Base-by-base conservation (phyloP, 2,113 vertebrate species). In the Gallinago jamesoni region DNA sequence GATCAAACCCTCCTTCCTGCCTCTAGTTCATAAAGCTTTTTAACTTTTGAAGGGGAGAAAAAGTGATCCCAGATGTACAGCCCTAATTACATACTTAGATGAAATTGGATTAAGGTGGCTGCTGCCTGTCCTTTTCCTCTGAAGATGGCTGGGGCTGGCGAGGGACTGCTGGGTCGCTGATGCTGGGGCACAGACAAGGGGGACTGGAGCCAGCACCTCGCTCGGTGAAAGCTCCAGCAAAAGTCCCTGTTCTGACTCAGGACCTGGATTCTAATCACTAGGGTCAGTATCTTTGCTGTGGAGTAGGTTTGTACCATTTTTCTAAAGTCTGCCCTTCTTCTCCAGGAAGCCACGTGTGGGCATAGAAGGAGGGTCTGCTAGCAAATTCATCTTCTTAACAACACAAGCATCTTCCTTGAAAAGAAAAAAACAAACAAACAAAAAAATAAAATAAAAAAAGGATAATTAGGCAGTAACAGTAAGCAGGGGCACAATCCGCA, bases 31-130 rank as follows among this genome's bases (percentile, higher is more conserved):
- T 96, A 97, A 94, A 96, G 84, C 89, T 94, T 95, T 96, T 94
- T 90, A 92, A 95, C 82, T 92, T 96, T 91, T 92, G 92, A 91
- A 96, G 93, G 94, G 75, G 89, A 95, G 85, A 95, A 96, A 95
- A 95, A 97, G 90, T 97, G 93, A 96, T 97, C 93, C 96, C 91
- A 97, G 94, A 97, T 97, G 96, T 96, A 95, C 78, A 94, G 89
- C 70, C 91, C 94, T 97, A 97, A 97, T 97, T 97, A 97, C 93
- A 97, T 97, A 96, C 82, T 97, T 91, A 81, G 78, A 91, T 93
- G 81, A 97, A 97, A 96, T 97, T 96, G 76, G 87, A 97, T 97
- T 97, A 97, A 96, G 95, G 96, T 94, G 95, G 84, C 89, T 94
- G 94, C 87, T 92, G 95, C 82, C 79, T 96, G 89, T 96, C 89